Conservation (phyloP, 2,797 vertebrate genomes). For the Rhynchotus rufescens region DNA sequence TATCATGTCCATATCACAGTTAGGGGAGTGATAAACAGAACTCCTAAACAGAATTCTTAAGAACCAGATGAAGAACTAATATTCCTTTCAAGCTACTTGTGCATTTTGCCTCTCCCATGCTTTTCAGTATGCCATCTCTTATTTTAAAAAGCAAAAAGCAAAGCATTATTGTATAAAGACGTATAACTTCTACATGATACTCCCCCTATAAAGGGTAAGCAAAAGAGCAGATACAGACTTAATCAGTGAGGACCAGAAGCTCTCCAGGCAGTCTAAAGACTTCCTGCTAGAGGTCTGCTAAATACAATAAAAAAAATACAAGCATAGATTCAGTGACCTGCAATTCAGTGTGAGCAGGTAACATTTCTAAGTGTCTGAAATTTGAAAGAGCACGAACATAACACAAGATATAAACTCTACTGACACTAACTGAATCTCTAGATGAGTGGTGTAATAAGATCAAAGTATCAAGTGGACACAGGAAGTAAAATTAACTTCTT, state of each 20-base stretch:
- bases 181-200: neutral
- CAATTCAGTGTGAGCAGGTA: neutral
- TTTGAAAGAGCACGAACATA: neutral
- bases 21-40: neutral
- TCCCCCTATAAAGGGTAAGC: neutral
- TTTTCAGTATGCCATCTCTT: neutral
- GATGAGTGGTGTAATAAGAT: neutral
- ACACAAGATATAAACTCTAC: neutral
- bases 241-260: neutral
- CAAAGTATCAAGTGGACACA: neutral
- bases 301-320: neutral
- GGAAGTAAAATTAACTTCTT: neutral
- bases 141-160: neutral
- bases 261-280: neutral
- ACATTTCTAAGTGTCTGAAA: neutral
- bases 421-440: neutral
- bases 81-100: neutral
- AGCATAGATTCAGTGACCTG: neutral
- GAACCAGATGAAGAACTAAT: neutral
- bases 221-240: neutral
- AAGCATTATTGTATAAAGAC: neutral
- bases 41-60: rapidly evolving
- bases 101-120: neutral
- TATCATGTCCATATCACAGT: neutral
- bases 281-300: neutral